Evolutionary conservation across 2,797 vertebrate species (phyloP), one percentile per base, ranked within the genome.

Genomic region (Cynodonichthys magdalenae): DNA sequence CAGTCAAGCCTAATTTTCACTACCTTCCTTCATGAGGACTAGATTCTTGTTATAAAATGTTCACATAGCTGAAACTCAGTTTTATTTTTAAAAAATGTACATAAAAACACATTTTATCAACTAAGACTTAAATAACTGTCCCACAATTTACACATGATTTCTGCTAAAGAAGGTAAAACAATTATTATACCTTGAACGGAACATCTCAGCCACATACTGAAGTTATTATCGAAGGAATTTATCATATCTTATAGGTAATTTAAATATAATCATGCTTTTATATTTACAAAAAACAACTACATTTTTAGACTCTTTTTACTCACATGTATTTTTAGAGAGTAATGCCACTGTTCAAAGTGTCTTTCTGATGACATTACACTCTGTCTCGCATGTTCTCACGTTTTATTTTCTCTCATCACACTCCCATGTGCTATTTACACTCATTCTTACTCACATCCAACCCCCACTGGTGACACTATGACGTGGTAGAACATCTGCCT

Each of bases 1-100:
- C 78, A 79, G 60, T 53, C 64, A 24, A n/a, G 48, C 41, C 50
- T 65, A 36, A 50, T 75, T 74, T 59, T 15, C 74, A 15, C 49
- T 63, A 52, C 62, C 62, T 18, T 64, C 29, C 9, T 44, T 58
- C 17, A 59, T 34, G 63, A 47, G 45, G 19, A 34, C 19, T 20
- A 15, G 24, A 28, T 39, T 39, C 36, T 12, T 39, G 36, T 12
- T 46, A 8, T 44, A 0, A 45, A 63, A 12, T 4, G 4, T 57
- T 47, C 19, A 39, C 4, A 2, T 28, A 15, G 17, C 27, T 44
- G 27, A 24, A 55, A 59, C 17, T 62, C 0, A 51, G n/a, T 55
- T 52, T 53, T 8, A 53, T 48, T 28, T n/a, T 31, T 49, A 6
- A 5, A 42, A 68, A 46, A 24, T 17, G 3, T 29, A 69, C 3